These are phyloP conservation scores for Pocillopora damicornis DNA, from an alignment of 64 coral and sea anemone genomes.

Conservation along the genomic window DNA sequence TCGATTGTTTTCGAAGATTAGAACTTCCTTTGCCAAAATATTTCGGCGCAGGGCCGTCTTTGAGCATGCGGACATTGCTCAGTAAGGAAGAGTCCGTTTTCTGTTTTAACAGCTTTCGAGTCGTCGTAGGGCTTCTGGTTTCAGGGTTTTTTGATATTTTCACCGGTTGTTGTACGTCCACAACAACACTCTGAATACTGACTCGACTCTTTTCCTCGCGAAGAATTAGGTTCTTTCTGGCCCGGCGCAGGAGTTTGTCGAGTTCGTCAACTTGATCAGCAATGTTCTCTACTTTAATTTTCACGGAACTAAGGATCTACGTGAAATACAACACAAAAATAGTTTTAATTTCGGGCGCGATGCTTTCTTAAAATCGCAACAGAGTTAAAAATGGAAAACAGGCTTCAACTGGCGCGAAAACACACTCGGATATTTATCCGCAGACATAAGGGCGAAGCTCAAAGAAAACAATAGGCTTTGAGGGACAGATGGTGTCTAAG, in stretches of 20 bases:
- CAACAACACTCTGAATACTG: conserved; percentile 74
- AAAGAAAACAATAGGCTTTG: too few relatives aligned
- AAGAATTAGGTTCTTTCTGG: conserved; percentile 76
- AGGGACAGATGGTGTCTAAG: too few relatives aligned
- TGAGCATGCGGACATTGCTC: conserved; percentile 31
- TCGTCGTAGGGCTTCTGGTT: conserved; percentile 30
- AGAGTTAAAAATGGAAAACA: too few relatives aligned
- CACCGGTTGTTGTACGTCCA: conserved; percentile 25
- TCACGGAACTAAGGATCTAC: conserved; percentile 89
- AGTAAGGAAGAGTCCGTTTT: conserved; percentile 72
- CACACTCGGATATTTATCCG: too few relatives aligned
- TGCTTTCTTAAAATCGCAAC: not conserved
- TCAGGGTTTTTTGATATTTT: conserved; percentile 12
- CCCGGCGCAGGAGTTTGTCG: conserved; percentile 58
- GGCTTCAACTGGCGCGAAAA: too few relatives aligned
- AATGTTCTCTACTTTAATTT: conserved; percentile 87
- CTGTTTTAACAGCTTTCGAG: conserved; percentile 39
- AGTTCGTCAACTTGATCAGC: conserved; percentile 74
- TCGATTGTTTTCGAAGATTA: conserved; percentile 7
- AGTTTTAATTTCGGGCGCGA: not conserved
- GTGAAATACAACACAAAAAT: not conserved
- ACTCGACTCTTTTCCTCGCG: conserved; percentile 90
- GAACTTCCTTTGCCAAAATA: conserved; percentile 26
- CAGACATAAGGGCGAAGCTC: too few relatives aligned
- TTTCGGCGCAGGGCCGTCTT: conserved; percentile 72